phyloP scores from a whole-genome alignment of 1,140 invertebrate genomes.

The Ladona fulva region DNA sequence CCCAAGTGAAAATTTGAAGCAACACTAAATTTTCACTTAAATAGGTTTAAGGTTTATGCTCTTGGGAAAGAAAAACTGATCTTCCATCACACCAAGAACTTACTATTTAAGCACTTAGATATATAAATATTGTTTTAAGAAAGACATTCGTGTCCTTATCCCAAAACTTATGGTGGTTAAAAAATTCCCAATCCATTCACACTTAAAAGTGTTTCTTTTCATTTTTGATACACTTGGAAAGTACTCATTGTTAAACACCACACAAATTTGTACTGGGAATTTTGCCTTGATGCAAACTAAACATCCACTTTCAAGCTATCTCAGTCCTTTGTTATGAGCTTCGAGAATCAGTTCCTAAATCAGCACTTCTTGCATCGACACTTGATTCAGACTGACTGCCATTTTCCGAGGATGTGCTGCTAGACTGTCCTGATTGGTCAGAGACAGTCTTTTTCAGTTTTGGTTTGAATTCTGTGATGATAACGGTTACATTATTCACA shows the following conservation, averaged over 20 bases:
- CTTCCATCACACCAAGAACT: too few relatives aligned
- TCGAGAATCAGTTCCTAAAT: slow-evolving; percentile 39
- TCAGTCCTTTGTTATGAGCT: slow-evolving; percentile 18
- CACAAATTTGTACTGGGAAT: background rate
- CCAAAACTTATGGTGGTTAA: too few relatives aligned
- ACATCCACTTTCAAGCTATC: background rate
- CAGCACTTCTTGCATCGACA: slow-evolving; percentile 46
- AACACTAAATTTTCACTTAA: too few relatives aligned
- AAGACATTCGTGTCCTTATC: too few relatives aligned
- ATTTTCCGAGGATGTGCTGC: slow-evolving; percentile 49
- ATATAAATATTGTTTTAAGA: too few relatives aligned
- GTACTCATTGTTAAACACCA: background rate
- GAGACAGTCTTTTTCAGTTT: slow-evolving; percentile 47
- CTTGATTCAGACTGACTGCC: slow-evolving; percentile 53
- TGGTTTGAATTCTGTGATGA: slow-evolving; percentile 93
- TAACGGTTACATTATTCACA: slow-evolving; percentile 90
- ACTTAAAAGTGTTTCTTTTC: too few relatives aligned
- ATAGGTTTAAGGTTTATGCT: too few relatives aligned
- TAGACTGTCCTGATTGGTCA: slow-evolving; percentile 43
- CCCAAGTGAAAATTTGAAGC: too few relatives aligned
- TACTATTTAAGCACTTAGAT: too few relatives aligned
- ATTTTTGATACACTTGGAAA: too few relatives aligned
- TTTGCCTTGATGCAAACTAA: background rate
- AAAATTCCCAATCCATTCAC: too few relatives aligned
- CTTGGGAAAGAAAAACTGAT: too few relatives aligned